Evolutionary conservation across 2,888 invertebrate genomes (phyloP).

Genomic region (Heliconius sara): DNA sequence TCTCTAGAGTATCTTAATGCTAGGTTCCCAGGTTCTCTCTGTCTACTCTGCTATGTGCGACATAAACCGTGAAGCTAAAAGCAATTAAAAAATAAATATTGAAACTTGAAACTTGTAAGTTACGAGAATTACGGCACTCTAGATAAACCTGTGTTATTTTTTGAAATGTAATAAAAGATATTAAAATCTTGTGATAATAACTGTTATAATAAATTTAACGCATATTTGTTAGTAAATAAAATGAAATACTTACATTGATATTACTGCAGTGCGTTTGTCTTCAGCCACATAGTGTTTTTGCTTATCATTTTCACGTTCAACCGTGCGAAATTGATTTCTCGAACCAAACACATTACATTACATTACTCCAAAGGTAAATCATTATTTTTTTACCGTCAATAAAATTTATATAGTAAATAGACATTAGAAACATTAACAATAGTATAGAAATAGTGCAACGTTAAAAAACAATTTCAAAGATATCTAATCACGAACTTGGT

Average conservation of each 20-base stretch:
- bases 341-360: constrained; percentile 24
- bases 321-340: constrained; percentile 34
- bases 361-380: constrained; percentile 14
- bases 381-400: constrained; percentile 17
- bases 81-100: too few species aligned
- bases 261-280: constrained; percentile 23
- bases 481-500: constrained; percentile 51
- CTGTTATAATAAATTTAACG: too few species aligned
- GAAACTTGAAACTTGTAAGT: too few species aligned
- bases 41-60: too few species aligned
- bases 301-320: constrained; percentile 36
- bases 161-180: too few species aligned
- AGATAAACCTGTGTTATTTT: too few species aligned
- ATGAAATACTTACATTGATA: constrained; percentile 38
- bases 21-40: too few species aligned
- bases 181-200: too few species aligned
- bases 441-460: constrained; percentile 63
- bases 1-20: too few species aligned
- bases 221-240: not conserved
- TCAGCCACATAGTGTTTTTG: constrained; percentile 23
- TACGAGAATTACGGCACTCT: too few species aligned
- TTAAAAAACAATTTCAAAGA: constrained; percentile 62
- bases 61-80: too few species aligned
- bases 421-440: constrained; percentile 55
- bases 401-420: constrained; percentile 46